These are phyloP conservation scores for Heliconius cydno DNA, from an alignment of 2,888 invertebrate genomes.

Conservation along the genomic window DNA sequence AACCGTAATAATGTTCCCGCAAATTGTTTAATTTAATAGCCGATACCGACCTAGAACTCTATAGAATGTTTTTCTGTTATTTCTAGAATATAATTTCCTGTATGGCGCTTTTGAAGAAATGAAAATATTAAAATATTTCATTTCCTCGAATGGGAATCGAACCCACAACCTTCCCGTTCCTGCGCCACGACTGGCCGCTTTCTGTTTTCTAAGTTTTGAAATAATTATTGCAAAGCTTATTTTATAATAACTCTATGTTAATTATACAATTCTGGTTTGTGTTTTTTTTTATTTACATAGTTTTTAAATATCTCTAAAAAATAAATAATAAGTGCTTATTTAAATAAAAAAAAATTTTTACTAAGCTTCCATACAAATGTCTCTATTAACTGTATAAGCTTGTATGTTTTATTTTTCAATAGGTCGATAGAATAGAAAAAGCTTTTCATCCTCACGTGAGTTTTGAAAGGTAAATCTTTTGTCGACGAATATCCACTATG, in stretches of 20 bases:
- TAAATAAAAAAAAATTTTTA: no score
- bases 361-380: no score
- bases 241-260: neutral
- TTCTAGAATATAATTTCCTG: no score
- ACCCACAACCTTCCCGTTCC: no score
- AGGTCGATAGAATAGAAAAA: neutral
- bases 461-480: conserved; percentile 20
- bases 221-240: neutral
- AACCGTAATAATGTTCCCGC: conserved; percentile 11
- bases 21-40: conserved; percentile 8
- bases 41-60: neutral
- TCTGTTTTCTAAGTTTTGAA: neutral
- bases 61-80: neutral
- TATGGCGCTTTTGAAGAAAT: no score
- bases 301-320: no score
- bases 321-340: no score
- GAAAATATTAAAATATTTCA: no score
- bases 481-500: conserved; percentile 5
- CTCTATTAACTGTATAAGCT: neutral
- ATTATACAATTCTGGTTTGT: no score
- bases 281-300: no score
- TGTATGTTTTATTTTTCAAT: neutral
- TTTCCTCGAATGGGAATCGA: no score
- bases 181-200: neutral
- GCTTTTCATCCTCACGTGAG: neutral